Evolutionary conservation across 2,888 invertebrate species (phyloP).

Genomic region (Lissocephala sabroskyi): DNA sequence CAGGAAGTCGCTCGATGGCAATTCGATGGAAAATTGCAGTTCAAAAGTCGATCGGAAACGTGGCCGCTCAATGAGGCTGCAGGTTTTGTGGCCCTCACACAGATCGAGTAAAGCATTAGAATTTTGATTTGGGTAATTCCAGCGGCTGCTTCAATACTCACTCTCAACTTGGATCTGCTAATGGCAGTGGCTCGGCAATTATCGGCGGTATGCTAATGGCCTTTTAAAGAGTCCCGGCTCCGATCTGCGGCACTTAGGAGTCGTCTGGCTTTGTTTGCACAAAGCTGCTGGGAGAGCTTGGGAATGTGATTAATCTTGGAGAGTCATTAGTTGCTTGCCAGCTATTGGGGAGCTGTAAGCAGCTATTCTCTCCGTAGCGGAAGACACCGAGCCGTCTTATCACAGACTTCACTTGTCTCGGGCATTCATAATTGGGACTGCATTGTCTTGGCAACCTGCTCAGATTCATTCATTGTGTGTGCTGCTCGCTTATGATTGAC

Average conservation of each 20-base stretch:
- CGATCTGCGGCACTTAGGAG: too few relatives aligned
- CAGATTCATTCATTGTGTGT: slow-evolving; percentile 40
- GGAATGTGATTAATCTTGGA: slow-evolving; percentile 56
- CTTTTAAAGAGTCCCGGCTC: slow-evolving; percentile 40
- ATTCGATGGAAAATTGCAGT: slow-evolving; percentile 23
- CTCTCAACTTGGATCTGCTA: slow-evolving; percentile 34
- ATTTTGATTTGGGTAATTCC: slow-evolving; percentile 33
- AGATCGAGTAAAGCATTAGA: too few relatives aligned
- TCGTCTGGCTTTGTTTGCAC: slow-evolving; percentile 32
- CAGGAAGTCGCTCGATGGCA: slow-evolving; percentile 46
- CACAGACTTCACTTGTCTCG: too few relatives aligned
- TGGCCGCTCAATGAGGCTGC: slow-evolving; percentile 35
- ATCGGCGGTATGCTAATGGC: slow-evolving; percentile 57
- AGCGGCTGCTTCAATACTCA: slow-evolving; percentile 55
- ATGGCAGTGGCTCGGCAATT: slow-evolving; percentile 50
- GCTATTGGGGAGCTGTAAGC: not conserved
- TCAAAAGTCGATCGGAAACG: slow-evolving; percentile 15
- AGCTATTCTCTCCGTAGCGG: too few relatives aligned
- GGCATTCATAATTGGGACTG: not conserved
- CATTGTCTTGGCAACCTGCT: slow-evolving; percentile 37
- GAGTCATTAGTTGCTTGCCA: not conserved
- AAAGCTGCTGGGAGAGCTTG: slow-evolving; percentile 21
- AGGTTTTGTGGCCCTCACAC: slow-evolving; percentile 15
- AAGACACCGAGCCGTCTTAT: too few relatives aligned
- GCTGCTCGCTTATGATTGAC: slow-evolving; percentile 42